phyloP scores from a whole-genome alignment of 1,140 invertebrate genomes.

The Sitophilus oryzae region DNA sequence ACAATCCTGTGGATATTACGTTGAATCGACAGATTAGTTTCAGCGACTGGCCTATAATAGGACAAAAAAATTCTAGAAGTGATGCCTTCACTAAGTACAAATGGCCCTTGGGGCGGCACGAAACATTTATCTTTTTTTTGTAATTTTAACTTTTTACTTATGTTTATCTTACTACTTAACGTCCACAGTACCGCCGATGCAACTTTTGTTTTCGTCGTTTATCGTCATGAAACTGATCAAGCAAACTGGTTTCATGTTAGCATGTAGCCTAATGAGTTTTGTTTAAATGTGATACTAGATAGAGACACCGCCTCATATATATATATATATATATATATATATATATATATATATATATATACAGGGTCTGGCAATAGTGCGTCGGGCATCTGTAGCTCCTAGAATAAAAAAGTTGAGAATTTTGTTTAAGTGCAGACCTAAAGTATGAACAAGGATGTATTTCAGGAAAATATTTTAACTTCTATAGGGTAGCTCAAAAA shows the following conservation, averaged over 20 bases:
- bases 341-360: too few species aligned
- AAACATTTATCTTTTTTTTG: slow-evolving; percentile 2
- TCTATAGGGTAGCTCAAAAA: too few species aligned
- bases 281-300: background rate
- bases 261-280: background rate
- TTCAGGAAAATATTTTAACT: too few species aligned
- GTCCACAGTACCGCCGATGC: slow-evolving; percentile 15
- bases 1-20: background rate
- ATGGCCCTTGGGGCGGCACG: slow-evolving; percentile 12
- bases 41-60: slow-evolving; percentile 8
- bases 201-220: too few species aligned
- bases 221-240: too few species aligned
- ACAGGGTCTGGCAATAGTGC: too few species aligned
- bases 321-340: too few species aligned
- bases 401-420: too few species aligned
- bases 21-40: background rate
- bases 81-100: slow-evolving; percentile 22
- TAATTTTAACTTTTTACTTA: slow-evolving; percentile 16
- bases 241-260: background rate
- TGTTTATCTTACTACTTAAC: slow-evolving; percentile 8
- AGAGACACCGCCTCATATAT: background rate
- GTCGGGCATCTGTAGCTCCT: too few species aligned
- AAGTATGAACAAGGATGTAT: too few species aligned
- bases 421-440: too few species aligned
- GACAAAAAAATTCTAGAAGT: slow-evolving; percentile 6